These are phyloP conservation scores for Blennius ocellaris DNA, from an alignment of 2,113 vertebrate species.

Conservation along the genomic window DNA sequence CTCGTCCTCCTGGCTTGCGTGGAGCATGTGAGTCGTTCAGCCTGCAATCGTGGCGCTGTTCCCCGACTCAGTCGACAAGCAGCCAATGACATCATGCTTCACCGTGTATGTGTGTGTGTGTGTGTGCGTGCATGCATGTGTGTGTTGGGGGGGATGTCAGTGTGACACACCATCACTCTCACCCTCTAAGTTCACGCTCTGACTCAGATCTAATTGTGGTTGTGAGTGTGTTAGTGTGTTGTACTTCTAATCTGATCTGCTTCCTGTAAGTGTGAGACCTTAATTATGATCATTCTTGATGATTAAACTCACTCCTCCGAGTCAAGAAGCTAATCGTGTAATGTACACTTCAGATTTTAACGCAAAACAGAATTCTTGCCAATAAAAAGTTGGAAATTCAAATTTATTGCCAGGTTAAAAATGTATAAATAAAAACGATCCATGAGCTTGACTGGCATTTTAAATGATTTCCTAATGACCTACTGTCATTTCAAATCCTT, in stretches of 20 bases:
- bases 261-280: not conserved
- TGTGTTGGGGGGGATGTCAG: conserved; percentile 38
- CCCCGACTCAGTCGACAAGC: conserved; percentile 51
- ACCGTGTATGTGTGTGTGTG: conserved; percentile 27
- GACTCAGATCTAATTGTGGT: conserved; percentile 41
- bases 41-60: conserved; percentile 56
- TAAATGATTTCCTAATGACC: conserved; percentile 23
- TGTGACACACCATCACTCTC: conserved; percentile 71
- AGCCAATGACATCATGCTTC: conserved; percentile 71
- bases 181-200: conserved; percentile 22
- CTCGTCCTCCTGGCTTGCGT: conserved; percentile 26
- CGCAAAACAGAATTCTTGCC: not conserved
- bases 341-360: not conserved
- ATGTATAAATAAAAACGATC: not conserved
- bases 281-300: not conserved
- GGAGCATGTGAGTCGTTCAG: conserved; percentile 58
- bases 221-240: conserved; percentile 19
- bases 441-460: conserved; percentile 37
- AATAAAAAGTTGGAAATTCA: not conserved
- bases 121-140: not conserved
- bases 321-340: not conserved
- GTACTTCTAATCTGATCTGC: conserved; percentile 8
- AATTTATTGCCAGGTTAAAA: not conserved
- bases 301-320: not conserved
- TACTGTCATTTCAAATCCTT: conserved; percentile 40